Evolutionary conservation across 1,140 invertebrate genomes (phyloP).

Genomic region (Bombus soroeensis): DNA sequence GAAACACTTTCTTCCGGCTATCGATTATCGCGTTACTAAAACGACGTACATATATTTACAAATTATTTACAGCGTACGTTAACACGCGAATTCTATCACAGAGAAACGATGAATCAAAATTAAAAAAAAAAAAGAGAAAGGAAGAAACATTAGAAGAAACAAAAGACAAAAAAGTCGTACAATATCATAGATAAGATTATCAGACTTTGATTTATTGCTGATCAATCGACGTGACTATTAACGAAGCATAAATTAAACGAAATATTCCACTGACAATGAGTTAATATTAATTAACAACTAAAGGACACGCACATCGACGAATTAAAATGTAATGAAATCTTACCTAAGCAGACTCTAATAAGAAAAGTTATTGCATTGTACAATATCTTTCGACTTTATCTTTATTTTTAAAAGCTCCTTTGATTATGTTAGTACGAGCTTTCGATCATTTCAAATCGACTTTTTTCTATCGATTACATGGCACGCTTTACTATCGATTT

Average conservation of each 20-base stretch:
- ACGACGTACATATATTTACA: constrained; percentile 56
- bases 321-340: background rate
- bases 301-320: background rate
- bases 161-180: background rate
- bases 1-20: constrained; percentile 33
- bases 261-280: background rate
- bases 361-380: background rate
- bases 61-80: constrained; percentile 56
- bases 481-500: background rate
- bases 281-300: constrained; percentile 8
- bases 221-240: background rate
- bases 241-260: constrained; percentile 18
- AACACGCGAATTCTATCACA: constrained; percentile 53
- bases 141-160: background rate
- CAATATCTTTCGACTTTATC: too few relatives aligned
- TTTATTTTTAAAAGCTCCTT: too few relatives aligned
- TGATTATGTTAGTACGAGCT: too few relatives aligned
- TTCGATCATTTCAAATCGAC: too few relatives aligned
- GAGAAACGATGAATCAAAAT: constrained; percentile 46
- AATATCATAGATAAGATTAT: background rate
- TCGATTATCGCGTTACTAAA: constrained; percentile 36
- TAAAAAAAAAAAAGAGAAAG: background rate
- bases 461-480: too few relatives aligned
- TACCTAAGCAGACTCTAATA: background rate
- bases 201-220: constrained; percentile 7